phyloP scores from a whole-genome alignment of 1,140 invertebrate species.

The Capitella teleta region DNA sequence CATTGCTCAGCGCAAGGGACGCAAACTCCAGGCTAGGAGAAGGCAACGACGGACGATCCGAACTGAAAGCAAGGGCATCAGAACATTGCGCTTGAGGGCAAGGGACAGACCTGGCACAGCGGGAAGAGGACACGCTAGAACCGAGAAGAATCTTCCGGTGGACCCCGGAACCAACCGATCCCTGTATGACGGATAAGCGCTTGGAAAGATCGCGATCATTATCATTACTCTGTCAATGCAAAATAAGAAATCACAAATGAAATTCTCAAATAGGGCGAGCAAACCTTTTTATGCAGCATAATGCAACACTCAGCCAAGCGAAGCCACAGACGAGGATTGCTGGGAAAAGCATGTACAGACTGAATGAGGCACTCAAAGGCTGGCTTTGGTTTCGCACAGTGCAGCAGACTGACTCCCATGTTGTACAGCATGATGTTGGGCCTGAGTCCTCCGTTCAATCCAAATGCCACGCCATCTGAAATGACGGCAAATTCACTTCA shows the following conservation, averaged over 20 bases:
- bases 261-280: not conserved
- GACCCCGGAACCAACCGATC: slow-evolving; percentile 50
- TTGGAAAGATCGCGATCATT: slow-evolving; percentile 53
- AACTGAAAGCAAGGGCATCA: slow-evolving; percentile 16
- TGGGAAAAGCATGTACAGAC: slow-evolving; percentile 66
- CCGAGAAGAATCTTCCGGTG: slow-evolving; percentile 55
- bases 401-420: slow-evolving; percentile 72
- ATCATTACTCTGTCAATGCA: slow-evolving; percentile 49
- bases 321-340: slow-evolving; percentile 81
- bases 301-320: slow-evolving; percentile 74
- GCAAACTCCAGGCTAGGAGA: slow-evolving; percentile 82
- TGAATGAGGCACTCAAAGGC: slow-evolving; percentile 88
- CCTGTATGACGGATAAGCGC: slow-evolving; percentile 53
- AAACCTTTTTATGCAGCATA: slow-evolving; percentile 35
- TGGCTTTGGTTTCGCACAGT: slow-evolving; percentile 62
- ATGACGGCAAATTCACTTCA: too few relatives aligned
- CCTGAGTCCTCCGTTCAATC: too few relatives aligned
- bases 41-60: slow-evolving; percentile 52
- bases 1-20: slow-evolving; percentile 74
- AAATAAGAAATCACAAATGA: not conserved
- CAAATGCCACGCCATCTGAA: too few relatives aligned
- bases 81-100: not conserved
- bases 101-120: too few relatives aligned
- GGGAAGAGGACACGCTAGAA: too few relatives aligned
- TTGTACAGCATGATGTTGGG: slow-evolving; percentile 90